Percentiles rank a stretch among this genome's conserved stretches.
These are phyloP conservation scores for Neostethus bicornis DNA, from an alignment of 2,797 vertebrate species.

Conservation along the genomic window DNA sequence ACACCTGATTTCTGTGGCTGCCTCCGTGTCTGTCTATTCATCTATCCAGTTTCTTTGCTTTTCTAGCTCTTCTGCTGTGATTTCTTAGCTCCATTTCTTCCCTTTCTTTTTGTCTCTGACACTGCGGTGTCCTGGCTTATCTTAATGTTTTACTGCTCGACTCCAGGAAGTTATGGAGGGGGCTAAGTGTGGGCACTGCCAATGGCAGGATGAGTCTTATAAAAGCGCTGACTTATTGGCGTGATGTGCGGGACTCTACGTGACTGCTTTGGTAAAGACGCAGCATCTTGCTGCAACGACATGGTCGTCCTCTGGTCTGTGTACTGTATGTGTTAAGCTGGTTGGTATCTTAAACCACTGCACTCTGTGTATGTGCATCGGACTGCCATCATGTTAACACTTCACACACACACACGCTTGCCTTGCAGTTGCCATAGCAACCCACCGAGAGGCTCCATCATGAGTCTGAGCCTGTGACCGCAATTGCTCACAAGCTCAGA, in stretches of 20 bases:
- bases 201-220: slow-evolving; percentile 40
- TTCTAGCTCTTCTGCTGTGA: not conserved
- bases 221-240: slow-evolving; percentile 53
- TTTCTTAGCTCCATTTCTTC: slow-evolving; percentile 1
- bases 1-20: not conserved
- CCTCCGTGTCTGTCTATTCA: slow-evolving; percentile 1
- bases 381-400: slow-evolving; percentile 50
- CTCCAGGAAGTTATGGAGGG: slow-evolving; percentile 51
- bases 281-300: slow-evolving; percentile 62
- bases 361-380: slow-evolving; percentile 14
- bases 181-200: slow-evolving; percentile 43
- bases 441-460: slow-evolving; percentile 70
- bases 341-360: slow-evolving; percentile 37
- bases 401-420: slow-evolving; percentile 20
- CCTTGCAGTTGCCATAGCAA: slow-evolving; percentile 80
- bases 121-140: slow-evolving; percentile 25
- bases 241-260: slow-evolving; percentile 62
- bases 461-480: slow-evolving; percentile 66
- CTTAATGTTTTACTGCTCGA: slow-evolving; percentile 40
- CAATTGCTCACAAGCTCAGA: slow-evolving; percentile 45
- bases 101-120: slow-evolving; percentile 26
- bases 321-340: slow-evolving; percentile 36
- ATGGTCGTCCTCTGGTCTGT: slow-evolving; percentile 32
- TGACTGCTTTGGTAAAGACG: slow-evolving; percentile 69
- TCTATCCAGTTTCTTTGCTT: slow-evolving; percentile 3